Evolutionary conservation across 2,888 invertebrate genomes (phyloP), one percentile per base, ranked within the genome.

Genomic region (Lepidochrysops patricia): DNA sequence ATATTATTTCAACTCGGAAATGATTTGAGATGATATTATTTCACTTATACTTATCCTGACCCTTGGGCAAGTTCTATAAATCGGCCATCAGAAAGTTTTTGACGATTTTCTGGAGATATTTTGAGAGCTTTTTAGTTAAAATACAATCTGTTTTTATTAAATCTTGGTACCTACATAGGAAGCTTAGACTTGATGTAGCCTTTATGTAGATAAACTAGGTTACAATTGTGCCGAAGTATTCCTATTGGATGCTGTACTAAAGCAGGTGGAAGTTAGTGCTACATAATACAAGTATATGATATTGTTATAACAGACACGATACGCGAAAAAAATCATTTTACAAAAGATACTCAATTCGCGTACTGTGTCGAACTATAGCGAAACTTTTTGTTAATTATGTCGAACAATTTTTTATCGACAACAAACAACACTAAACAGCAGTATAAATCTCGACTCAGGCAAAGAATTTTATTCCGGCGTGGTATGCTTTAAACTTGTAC

Each of bases 381-480:
- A 13, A 37, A 37, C 6, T 37, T 29, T 29, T 2, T 29, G 29
- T 5, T 4, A 29, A 6, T 43, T 19, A 9, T 19, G 37, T 37
- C 4, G 5, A 6, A 37, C 15, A 56, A 52, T 57, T 57, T 57
- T 57, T 48, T 59, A 61, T 67, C 66, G 64, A 67, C 49, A 65
- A 15, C 19, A 2, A 27, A 48, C 66, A 63, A 58, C 68, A 56
- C 68, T 68, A 64, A 4, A 56, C 57, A 64, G 60, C 62, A 61
- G 64, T 63, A 68, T 69, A 68, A 70, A 70, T 70, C 68, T 69
- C 61, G 60, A 63, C 60, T 57, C 64, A 66, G 58, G 67, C 66
- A 68, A 68, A 66, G 68, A 71, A 70, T 72, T 72, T 68, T 66
- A 68, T 67, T 62, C 66, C 64, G 63, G 58, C 66, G 62, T 62